Percentiles rank a stretch among this genome's conserved stretches.
phyloP scores from a whole-genome alignment of 2,797 vertebrate species.

The Dicrostonyx torquatus region DNA sequence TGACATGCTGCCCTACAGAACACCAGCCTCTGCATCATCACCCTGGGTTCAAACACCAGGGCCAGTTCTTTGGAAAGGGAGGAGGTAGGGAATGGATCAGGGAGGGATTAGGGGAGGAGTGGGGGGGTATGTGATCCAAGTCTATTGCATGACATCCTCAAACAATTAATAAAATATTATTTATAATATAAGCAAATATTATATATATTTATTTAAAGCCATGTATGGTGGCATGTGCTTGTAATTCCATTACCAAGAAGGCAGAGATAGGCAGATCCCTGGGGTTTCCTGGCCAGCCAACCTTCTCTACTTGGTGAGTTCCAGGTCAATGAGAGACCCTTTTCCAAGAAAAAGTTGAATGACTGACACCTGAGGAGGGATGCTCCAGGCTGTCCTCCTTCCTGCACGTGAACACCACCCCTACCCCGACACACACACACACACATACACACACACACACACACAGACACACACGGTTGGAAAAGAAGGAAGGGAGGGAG shows the following conservation, averaged over 20 bases:
- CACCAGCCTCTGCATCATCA: not conserved
- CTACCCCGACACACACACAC: not conserved
- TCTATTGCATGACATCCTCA: not conserved
- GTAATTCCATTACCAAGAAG: not conserved
- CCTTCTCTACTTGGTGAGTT: not conserved
- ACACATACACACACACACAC: not conserved
- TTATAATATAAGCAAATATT: not conserved
- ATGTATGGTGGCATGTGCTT: not conserved
- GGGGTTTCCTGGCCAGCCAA: not conserved
- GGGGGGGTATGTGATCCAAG: not conserved
- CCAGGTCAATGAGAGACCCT: not conserved
- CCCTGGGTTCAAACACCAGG: not conserved
- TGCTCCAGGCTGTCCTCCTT: not conserved
- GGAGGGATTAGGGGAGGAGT: not conserved
- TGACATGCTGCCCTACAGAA: not conserved
- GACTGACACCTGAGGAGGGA: not conserved
- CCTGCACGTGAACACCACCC: not conserved
- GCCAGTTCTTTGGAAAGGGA: not conserved
- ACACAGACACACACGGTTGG: accelerated
- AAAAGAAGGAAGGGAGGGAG: no score
- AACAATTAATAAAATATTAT: not conserved
- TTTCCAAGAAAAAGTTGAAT: not conserved
- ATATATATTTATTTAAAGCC: not conserved
- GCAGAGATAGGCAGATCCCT: not conserved
- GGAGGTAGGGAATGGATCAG: not conserved